Evolutionary conservation across 2,888 invertebrate species (phyloP), one percentile per base, ranked within the genome.

Genomic region (Idaea straminata): DNA sequence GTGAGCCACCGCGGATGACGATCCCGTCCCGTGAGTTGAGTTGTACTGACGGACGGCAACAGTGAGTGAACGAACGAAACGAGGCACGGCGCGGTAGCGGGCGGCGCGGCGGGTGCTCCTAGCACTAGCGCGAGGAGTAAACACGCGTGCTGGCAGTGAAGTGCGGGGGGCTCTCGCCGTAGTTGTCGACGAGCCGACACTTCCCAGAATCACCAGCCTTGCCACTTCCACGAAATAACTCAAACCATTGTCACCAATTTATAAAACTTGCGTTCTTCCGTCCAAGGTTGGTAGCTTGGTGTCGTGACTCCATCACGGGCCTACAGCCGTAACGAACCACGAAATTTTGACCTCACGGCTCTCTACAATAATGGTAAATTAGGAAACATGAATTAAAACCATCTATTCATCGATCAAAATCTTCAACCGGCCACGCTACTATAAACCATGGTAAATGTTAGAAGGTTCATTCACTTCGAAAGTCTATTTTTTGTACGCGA

Each of bases 221-320:
- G 89, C 83, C 83, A 82, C 82, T 91, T 92, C 91, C 82, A 83
- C 86, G 91, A 91, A 92, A 84, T 80, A 87, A 86, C 89, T 87
- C 87, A 83, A 85, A 85, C 86, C 87, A 91, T 91, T 91, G 91
- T 91, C 89, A 90, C 89, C 89, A 88, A 91, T 91, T 90, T 90
- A 88, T 89, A 87, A 90, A 88, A 88, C 84, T 85, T 88, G 83
- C 85, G 83, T 85, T 88, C 85, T 86, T 86, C 85, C 84, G 79
- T 78, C 81, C 85, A 82, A 85, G 86, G 84, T 83, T 83, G 78
- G 76, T 73, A 72, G 76, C 69, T 62, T 15, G 15, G 64, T 64
- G 62, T 59, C 60, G 63, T 66, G 62, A 38, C 57, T 62, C 34
- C 63, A 72, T 72, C 72, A 72, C 73, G 73, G 25, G 72, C 77